These are phyloP conservation scores for Typhlichthys subterraneus DNA, from an alignment of 2,797 vertebrate genomes.

Conservation along the genomic window DNA sequence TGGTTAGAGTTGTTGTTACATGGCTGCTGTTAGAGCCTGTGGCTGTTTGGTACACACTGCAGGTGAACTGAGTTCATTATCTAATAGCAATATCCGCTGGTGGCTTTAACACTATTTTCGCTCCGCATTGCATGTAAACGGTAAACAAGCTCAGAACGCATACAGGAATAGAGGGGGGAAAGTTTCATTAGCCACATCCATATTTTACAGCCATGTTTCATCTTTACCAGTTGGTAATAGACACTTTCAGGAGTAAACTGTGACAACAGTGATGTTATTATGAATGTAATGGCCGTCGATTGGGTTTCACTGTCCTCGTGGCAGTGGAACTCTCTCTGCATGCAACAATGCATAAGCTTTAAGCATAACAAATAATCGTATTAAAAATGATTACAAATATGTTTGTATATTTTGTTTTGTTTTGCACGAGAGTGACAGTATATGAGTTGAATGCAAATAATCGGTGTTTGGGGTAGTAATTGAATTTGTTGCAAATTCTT, in stretches of 20 bases:
- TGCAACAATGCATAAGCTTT: constrained; percentile 42
- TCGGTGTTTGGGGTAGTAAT: not conserved
- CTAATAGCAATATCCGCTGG: constrained; percentile 62
- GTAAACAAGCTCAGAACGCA: constrained; percentile 40
- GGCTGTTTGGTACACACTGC: constrained; percentile 65
- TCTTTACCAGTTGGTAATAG: constrained; percentile 11
- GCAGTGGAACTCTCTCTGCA: constrained; percentile 13
- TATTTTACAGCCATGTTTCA: constrained; percentile 14
- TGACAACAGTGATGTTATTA: constrained; percentile 1
- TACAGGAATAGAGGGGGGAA: constrained; percentile 3
- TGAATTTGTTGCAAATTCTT: not conserved
- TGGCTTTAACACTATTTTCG: constrained; percentile 28
- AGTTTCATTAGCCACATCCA: constrained; percentile 23
- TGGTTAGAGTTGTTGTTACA: constrained; percentile 60
- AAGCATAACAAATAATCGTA: not conserved
- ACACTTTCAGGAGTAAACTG: constrained; percentile 19
- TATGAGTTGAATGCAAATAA: not conserved
- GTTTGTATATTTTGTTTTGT: too few relatives aligned
- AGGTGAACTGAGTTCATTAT: constrained; percentile 69
- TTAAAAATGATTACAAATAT: too few relatives aligned
- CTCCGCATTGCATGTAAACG: constrained; percentile 49
- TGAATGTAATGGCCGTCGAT: constrained; percentile 17
- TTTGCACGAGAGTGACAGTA: not conserved
- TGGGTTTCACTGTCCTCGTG: constrained; percentile 29
- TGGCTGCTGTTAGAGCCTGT: constrained; percentile 64